These are phyloP conservation scores for Anomalospiza imberbis DNA, from an alignment of 2,797 vertebrate species.

Conservation along the genomic window DNA sequence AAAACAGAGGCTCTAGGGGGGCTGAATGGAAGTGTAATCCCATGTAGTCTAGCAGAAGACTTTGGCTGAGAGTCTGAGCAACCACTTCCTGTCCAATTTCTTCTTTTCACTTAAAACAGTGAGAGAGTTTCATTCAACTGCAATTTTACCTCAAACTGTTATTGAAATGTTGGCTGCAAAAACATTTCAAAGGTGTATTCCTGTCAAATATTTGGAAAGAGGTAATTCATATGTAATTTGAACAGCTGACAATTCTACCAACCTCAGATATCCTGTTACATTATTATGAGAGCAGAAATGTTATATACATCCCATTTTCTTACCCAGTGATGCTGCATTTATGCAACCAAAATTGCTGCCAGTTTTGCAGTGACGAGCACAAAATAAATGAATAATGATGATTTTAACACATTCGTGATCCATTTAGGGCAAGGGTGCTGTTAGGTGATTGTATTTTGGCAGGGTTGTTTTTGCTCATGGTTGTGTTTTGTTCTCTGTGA, in stretches of 20 bases:
- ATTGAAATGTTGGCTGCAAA: not conserved
- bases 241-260: not conserved
- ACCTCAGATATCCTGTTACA: not conserved
- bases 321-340: not conserved
- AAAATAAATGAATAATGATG: not conserved
- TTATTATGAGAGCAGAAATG: not conserved
- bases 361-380: not conserved
- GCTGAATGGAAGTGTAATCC: not conserved
- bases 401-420: not conserved
- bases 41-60: not conserved
- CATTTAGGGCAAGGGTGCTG: not conserved
- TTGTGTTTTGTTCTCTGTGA: not conserved
- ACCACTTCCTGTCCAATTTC: not conserved
- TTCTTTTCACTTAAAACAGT: slow-evolving; percentile 4
- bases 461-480: not conserved
- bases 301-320: not conserved
- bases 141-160: slow-evolving; percentile 1
- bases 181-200: not conserved
- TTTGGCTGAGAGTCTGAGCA: not conserved
- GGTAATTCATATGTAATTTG: slow-evolving; percentile 22
- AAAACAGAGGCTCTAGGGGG: not conserved
- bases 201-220: slow-evolving; percentile 4
- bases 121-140: not conserved
- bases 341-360: not conserved
- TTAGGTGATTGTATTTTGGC: not conserved